phyloP scores from a whole-genome alignment of 2,113 vertebrate genomes.

The Canis aureus region DNA sequence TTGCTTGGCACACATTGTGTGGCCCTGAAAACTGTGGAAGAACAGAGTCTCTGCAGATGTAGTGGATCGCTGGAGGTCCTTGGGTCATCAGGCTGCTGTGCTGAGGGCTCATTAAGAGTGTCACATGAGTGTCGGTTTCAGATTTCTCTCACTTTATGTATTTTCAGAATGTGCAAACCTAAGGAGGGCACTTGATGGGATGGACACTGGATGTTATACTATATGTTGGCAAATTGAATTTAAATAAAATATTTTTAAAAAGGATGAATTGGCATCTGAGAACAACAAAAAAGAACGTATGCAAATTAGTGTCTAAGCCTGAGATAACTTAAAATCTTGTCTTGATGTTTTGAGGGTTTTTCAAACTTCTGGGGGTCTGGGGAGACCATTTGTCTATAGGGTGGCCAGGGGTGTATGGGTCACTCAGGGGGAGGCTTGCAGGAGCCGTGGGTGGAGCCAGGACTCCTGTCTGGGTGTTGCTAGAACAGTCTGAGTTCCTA shows the following conservation, averaged over 20 bases:
- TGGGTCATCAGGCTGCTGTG: background rate
- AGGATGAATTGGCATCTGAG: too few relatives aligned
- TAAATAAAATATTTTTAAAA: too few relatives aligned
- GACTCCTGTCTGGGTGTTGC: background rate
- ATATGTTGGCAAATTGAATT: too few relatives aligned
- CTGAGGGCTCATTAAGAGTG: background rate
- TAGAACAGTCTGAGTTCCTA: background rate
- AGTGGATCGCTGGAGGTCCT: too few relatives aligned
- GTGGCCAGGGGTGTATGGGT: background rate
- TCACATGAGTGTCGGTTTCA: background rate
- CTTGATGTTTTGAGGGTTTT: constrained; percentile 34
- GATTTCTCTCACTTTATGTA: background rate
- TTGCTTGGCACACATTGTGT: background rate
- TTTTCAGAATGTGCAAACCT: too few relatives aligned
- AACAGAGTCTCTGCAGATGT: background rate
- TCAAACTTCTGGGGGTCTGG: background rate
- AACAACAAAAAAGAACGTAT: background rate
- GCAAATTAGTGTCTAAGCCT: constrained; percentile 16
- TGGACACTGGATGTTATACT: too few relatives aligned
- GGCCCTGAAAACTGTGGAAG: background rate
- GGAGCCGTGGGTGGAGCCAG: background rate
- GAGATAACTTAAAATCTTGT: background rate
- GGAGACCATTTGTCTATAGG: background rate
- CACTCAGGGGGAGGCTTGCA: background rate
- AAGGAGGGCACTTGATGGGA: too few relatives aligned